Conservation (phyloP, 2,113 vertebrate species). For the Myotis lucifugus region DNA sequence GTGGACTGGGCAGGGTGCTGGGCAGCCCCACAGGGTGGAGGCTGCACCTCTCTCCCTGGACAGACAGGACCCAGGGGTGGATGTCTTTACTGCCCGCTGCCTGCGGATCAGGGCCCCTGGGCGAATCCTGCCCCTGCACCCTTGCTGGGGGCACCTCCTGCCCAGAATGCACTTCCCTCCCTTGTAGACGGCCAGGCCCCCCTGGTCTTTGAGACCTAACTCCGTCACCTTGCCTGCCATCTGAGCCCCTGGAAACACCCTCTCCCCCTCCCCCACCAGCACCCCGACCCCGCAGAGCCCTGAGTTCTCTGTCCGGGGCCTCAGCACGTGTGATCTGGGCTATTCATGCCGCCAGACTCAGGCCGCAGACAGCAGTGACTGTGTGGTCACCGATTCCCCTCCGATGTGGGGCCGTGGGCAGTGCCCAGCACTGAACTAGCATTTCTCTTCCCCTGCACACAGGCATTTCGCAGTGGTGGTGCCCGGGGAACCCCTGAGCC, state of each 20-base stretch:
- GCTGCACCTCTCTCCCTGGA: not conserved
- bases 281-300: not conserved
- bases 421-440: not conserved
- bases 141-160: not conserved
- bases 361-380: not conserved
- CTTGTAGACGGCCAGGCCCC: no score
- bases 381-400: not conserved
- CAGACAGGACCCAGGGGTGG: not conserved
- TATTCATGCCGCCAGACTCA: not conserved
- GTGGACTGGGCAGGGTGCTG: fast-evolving
- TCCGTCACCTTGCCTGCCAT: not conserved
- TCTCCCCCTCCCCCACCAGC: not conserved
- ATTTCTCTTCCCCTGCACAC: not conserved
- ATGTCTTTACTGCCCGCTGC: not conserved
- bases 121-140: no score
- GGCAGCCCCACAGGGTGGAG: not conserved
- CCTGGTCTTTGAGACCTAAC: no score
- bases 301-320: no score
- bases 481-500: not conserved
- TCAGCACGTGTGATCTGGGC: not conserved
- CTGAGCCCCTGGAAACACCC: not conserved
- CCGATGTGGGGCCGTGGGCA: fast-evolving
- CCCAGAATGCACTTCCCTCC: not conserved
- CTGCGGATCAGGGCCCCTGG: not conserved
- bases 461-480: fast-evolving